These are phyloP conservation scores for Orgyia antiqua DNA, from an alignment of 2,888 invertebrate genomes.

Conservation along the genomic window DNA sequence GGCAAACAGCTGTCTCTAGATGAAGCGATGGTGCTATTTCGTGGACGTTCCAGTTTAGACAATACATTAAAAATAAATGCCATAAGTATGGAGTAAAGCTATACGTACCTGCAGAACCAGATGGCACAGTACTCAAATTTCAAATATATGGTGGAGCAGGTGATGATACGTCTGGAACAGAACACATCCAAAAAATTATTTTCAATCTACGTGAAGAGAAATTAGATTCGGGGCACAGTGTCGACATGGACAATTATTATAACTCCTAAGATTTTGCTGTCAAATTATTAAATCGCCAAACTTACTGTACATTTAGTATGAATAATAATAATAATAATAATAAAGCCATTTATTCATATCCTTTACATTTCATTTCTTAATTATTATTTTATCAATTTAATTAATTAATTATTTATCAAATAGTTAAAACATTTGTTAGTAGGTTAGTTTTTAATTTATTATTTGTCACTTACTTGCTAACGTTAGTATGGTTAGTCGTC, in stretches of 20 bases:
- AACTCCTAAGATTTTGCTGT: slow-evolving; percentile 31
- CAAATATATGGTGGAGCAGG: slow-evolving; percentile 3
- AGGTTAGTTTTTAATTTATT: too few relatives aligned
- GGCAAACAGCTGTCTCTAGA: slow-evolving; percentile 10
- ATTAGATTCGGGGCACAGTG: slow-evolving; percentile 28
- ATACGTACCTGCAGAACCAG: slow-evolving; percentile 9
- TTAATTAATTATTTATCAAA: too few relatives aligned
- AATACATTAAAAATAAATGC: slow-evolving; percentile 31
- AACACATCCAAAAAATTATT: slow-evolving; percentile 28
- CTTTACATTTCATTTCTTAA: too few relatives aligned
- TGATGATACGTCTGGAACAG: slow-evolving; percentile 19
- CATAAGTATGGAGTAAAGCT: slow-evolving; percentile 26
- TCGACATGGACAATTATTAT: slow-evolving; percentile 39
- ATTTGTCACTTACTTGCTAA: too few relatives aligned
- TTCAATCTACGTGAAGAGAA: slow-evolving; percentile 30
- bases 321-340: too few relatives aligned
- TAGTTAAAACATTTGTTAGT: too few relatives aligned
- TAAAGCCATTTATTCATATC: too few relatives aligned
- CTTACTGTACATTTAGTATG: too few relatives aligned
- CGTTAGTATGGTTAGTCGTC: too few relatives aligned
- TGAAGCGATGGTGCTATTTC: slow-evolving; percentile 8
- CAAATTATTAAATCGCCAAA: slow-evolving; percentile 27
- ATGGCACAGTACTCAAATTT: slow-evolving; percentile 10
- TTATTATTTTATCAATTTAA: too few relatives aligned
- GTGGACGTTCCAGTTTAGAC: slow-evolving; percentile 5